Evolutionary conservation across 1,140 invertebrate genomes (phyloP).

Genomic region (Palaemon carinicauda): DNA sequence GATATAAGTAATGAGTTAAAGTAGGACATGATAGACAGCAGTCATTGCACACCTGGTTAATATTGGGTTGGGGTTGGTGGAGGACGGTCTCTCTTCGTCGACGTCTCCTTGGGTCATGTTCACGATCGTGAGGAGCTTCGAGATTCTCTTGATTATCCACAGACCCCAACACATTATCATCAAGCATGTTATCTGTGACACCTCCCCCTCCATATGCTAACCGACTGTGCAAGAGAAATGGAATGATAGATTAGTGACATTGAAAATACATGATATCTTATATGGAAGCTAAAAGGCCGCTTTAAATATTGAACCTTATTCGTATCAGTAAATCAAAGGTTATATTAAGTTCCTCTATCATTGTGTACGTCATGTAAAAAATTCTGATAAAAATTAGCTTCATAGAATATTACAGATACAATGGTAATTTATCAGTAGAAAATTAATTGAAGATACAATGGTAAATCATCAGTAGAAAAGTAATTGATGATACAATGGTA

Average conservation of each 20-base stretch:
- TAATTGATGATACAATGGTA: too few relatives aligned
- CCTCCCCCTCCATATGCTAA: conserved; percentile 64
- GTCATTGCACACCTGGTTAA: conserved; percentile 53
- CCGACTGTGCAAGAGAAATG: conserved; percentile 63
- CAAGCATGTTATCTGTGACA: conserved; percentile 67
- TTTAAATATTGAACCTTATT: too few relatives aligned
- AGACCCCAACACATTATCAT: conserved; percentile 66
- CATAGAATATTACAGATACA: too few relatives aligned
- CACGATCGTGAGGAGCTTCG: conserved; percentile 71
- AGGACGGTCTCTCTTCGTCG: conserved; percentile 48
- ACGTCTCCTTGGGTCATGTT: conserved; percentile 58
- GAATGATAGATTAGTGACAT: neutral
- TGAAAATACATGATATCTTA: neutral
- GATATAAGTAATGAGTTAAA: neutral
- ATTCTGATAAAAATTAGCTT: too few relatives aligned
- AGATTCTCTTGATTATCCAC: conserved; percentile 80
- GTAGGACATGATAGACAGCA: neutral
- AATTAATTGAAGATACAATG: too few relatives aligned
- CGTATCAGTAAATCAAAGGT: too few relatives aligned
- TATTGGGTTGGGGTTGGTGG: conserved; percentile 58
- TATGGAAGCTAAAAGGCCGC: neutral
- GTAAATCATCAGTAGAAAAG: too few relatives aligned
- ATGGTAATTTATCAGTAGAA: too few relatives aligned
- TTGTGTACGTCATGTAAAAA: too few relatives aligned
- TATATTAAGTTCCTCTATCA: too few relatives aligned